A percentile compares a stretch with the other conserved stretches of the same genome.
These are phyloP conservation scores for Gymnosoma rotundatum DNA, from an alignment of 2,888 invertebrate species.

Conservation along the genomic window DNA sequence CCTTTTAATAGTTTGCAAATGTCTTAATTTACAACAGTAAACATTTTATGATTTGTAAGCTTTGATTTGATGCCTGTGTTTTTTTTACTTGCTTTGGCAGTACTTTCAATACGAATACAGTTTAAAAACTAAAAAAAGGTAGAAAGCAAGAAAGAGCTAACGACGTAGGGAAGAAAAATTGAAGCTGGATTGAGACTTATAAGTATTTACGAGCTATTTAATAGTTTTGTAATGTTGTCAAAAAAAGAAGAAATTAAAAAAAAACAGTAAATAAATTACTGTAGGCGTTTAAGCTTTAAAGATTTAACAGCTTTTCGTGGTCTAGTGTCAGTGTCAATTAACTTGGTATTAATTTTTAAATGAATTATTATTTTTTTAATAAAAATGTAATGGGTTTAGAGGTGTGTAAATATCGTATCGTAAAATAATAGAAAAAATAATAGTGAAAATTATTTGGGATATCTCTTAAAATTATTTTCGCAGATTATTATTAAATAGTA, in stretches of 20 bases:
- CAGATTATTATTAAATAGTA: conserved; percentile 29
- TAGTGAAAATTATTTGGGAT: conserved; percentile 6
- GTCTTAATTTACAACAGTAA: conserved; percentile 65
- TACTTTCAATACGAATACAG: background rate
- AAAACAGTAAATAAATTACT: conserved; percentile 4
- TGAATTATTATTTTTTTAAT: conserved; percentile 8
- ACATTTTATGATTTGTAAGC: conserved; percentile 45
- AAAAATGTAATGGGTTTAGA: background rate
- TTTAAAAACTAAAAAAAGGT: background rate
- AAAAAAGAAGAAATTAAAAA: conserved; percentile 4
- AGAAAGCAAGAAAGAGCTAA: background rate
- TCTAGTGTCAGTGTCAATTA: conserved; percentile 51
- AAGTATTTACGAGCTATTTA: conserved; percentile 33
- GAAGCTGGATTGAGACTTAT: background rate
- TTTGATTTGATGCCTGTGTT: conserved; percentile 4
- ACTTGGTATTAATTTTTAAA: conserved; percentile 40
- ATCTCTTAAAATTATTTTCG: conserved; percentile 15
- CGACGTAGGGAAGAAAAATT: background rate
- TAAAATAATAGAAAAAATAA: background rate
- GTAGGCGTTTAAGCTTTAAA: conserved; percentile 29
- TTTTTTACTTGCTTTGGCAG: conserved; percentile 3
- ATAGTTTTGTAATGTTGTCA: conserved; percentile 60
- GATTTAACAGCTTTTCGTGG: conserved; percentile 29
- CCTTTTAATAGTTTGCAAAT: conserved; percentile 58
- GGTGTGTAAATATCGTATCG: conserved; percentile 25